phyloP scores from a whole-genome alignment of 2,113 vertebrate genomes.

The Calidris pygmaea region DNA sequence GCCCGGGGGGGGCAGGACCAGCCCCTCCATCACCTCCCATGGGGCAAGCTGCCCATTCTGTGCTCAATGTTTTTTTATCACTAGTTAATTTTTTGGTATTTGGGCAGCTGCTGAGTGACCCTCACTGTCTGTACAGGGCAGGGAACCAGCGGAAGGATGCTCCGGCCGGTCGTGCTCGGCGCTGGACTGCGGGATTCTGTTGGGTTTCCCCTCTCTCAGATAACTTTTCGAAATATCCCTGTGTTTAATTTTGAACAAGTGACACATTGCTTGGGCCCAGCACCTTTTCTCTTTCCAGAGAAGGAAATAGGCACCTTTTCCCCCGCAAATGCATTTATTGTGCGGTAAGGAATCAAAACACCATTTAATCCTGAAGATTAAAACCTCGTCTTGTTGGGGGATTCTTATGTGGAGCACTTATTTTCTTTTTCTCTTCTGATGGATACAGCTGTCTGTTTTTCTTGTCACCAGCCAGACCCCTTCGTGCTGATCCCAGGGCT shows the following conservation, averaged over 20 bases:
- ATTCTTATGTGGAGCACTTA: slow-evolving; percentile 28
- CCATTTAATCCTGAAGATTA: slow-evolving; percentile 57
- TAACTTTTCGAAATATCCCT: not conserved
- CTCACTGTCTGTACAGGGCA: not conserved
- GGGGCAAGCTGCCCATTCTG: fast-evolving
- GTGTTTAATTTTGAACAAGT: not conserved
- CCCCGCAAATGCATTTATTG: slow-evolving; percentile 45
- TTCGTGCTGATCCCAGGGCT: slow-evolving; percentile 53
- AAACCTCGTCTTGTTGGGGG: slow-evolving; percentile 48
- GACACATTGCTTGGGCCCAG: not conserved
- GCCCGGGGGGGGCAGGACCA: not conserved
- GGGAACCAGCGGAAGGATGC: not conserved
- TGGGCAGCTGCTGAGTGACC: not conserved
- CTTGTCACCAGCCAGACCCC: slow-evolving; percentile 55
- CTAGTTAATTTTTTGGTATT: not conserved
- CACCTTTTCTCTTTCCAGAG: not conserved
- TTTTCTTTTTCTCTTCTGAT: slow-evolving; percentile 52
- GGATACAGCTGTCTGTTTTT: slow-evolving; percentile 57
- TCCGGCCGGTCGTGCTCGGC: fast-evolving
- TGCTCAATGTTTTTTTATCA: too few species aligned
- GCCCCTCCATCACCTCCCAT: fast-evolving
- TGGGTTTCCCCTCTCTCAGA: not conserved
- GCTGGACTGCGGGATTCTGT: fast-evolving
- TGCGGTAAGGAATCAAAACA: slow-evolving; percentile 61
- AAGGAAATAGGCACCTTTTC: slow-evolving; percentile 30